Evolutionary conservation across 2,113 vertebrate genomes (phyloP).

Genomic region (Callithrix jacchus): DNA sequence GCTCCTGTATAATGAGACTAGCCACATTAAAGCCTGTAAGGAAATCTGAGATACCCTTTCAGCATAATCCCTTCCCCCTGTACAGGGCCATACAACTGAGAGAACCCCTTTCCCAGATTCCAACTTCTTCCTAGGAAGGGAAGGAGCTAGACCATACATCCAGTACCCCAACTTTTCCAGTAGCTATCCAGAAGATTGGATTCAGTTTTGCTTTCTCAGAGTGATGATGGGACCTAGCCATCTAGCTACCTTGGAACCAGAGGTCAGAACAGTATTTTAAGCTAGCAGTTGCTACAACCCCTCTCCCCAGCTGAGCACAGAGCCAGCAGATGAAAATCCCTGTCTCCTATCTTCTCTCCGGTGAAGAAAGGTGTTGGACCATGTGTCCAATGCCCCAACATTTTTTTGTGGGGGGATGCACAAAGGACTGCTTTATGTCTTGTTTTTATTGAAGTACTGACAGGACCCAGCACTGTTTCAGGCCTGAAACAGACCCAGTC

Average conservation of each 20-base stretch:
- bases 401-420: background rate
- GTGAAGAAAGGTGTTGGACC: background rate
- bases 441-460: background rate
- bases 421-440: background rate
- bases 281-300: background rate
- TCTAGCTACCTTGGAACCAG: background rate
- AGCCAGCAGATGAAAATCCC: background rate
- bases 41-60: background rate
- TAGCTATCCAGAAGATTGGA: background rate
- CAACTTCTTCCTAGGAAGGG: background rate
- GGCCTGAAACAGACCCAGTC: background rate
- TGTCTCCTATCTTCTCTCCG: background rate
- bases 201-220: background rate
- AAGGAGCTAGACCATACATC: background rate
- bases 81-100: background rate
- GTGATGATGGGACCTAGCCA: background rate
- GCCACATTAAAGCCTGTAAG: background rate
- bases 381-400: background rate
- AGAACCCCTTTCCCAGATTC: background rate
- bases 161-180: background rate
- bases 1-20: background rate
- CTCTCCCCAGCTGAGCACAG: background rate
- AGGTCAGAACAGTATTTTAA: background rate
- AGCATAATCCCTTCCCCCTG: background rate
- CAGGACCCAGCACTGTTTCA: background rate